Conservation (phyloP, 2,888 invertebrate species). For the Chrysolina oricalcia region DNA sequence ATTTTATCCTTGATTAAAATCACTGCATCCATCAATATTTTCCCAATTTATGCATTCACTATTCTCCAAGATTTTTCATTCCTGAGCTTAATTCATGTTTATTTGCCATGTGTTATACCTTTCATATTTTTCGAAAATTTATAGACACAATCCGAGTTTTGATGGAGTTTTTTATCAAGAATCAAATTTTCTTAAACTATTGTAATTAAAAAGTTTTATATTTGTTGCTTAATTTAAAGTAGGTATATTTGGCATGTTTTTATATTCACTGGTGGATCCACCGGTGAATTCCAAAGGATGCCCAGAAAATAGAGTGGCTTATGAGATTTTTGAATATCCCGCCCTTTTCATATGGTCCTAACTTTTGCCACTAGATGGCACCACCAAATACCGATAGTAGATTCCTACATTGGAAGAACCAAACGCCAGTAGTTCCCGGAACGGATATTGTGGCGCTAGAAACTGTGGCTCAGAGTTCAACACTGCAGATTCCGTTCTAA, state of each 20-base stretch:
- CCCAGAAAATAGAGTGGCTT: neutral
- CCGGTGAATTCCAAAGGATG: too few relatives aligned
- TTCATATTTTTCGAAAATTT: neutral
- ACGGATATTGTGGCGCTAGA: too few relatives aligned
- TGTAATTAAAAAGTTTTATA: neutral
- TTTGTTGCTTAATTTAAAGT: neutral
- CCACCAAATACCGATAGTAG: too few relatives aligned
- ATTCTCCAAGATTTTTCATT: neutral
- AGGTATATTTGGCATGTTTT: too few relatives aligned
- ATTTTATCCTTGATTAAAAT: neutral
- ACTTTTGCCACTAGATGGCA: neutral
- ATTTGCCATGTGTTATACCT: neutral
- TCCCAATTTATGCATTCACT: neutral
- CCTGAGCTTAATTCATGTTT: neutral
- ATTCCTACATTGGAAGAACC: too few relatives aligned
- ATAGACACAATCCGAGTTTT: neutral
- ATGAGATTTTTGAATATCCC: neutral
- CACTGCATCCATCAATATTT: neutral
- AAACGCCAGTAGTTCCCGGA: too few relatives aligned
- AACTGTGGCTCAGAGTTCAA: too few relatives aligned
- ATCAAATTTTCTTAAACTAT: neutral
- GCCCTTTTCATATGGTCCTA: neutral
- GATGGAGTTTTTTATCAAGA: neutral
- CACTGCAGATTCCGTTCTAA: too few relatives aligned
- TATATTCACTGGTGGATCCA: too few relatives aligned